phyloP scores from a whole-genome alignment of 2,888 invertebrate species.

The Junonia oenone region DNA sequence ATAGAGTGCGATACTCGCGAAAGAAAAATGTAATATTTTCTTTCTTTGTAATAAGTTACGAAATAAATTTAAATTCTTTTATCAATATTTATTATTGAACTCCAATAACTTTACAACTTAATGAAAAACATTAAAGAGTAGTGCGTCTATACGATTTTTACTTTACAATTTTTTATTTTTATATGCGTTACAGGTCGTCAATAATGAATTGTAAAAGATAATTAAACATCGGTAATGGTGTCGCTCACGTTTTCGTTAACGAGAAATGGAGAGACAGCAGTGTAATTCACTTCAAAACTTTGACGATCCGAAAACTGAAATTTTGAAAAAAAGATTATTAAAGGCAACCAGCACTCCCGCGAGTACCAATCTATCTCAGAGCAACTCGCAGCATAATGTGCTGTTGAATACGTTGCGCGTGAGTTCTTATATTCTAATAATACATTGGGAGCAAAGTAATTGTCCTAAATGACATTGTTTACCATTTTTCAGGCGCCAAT shows the following conservation, averaged over 20 bases:
- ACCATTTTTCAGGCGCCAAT: constrained; percentile 68
- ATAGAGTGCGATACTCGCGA: constrained; percentile 66
- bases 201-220: constrained; percentile 61
- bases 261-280: constrained; percentile 75
- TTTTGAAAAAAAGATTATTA: constrained; percentile 74
- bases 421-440: constrained; percentile 44
- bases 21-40: constrained; percentile 54
- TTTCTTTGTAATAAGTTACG: constrained; percentile 22
- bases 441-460: constrained; percentile 34
- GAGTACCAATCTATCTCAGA: constrained; percentile 51
- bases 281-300: constrained; percentile 77
- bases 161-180: constrained; percentile 66
- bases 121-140: constrained; percentile 23
- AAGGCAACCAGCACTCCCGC: constrained; percentile 57
- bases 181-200: constrained; percentile 64
- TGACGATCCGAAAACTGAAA: constrained; percentile 72
- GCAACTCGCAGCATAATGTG: constrained; percentile 64
- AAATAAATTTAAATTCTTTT: constrained; percentile 17
- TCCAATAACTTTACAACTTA: constrained; percentile 24
- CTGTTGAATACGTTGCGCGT: constrained; percentile 69
- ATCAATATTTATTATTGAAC: constrained; percentile 13
- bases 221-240: constrained; percentile 63
- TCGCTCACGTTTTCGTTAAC: constrained; percentile 49
- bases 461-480: constrained; percentile 50
- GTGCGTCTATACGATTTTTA: constrained; percentile 41